Base-by-base conservation (phyloP, 2,888 invertebrate species). In the Eristalinus aeneus region DNA sequence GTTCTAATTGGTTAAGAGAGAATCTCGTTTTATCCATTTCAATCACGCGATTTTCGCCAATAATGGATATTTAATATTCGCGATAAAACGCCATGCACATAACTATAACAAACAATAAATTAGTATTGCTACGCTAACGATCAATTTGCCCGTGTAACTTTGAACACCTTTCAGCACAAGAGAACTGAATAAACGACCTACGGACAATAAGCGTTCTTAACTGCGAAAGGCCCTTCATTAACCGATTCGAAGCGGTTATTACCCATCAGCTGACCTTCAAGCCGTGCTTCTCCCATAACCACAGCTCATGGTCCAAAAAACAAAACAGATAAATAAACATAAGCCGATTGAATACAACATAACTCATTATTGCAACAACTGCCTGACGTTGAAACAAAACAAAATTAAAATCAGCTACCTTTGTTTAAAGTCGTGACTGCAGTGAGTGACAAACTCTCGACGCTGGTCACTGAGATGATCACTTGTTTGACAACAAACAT, bases 71-170 rank as follows among this genome's bases (percentile, higher is more conserved):
- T 75, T 84, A 79, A 79, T 79, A 63, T 32, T 6, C 12, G 46
- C 76, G 63, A 72, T 72, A 72, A 58, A 76, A 68, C 69, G 31
- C 27, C 23, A 46, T 8, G 60, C 2, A 27, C 39, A 72, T 20
- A 60, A 61, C 31, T 61, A 69, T 16, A 65, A 27, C 61, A 72
- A 56, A 63, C 4, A 27, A 31, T 8, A 61, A 76, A 85, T 80
- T 85, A 85, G 69, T 85, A 77, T 23, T 27, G 58, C 20, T 60
- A 39, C 73, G 80, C 58, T 85, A 85, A 85, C 69, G 36, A 64
- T 36, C 36, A 53, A 80, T 34, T 58, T 85, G 75, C 71, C 76
- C 84, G 9, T 46, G 75, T 64, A 61, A 69, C 36, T 74, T 56
- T 56, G 11, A 23, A 31, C 53, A 63, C 23, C 22, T 61, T 46